Conservation (phyloP, 1,140 invertebrate genomes). For the Bombus ignitus region DNA sequence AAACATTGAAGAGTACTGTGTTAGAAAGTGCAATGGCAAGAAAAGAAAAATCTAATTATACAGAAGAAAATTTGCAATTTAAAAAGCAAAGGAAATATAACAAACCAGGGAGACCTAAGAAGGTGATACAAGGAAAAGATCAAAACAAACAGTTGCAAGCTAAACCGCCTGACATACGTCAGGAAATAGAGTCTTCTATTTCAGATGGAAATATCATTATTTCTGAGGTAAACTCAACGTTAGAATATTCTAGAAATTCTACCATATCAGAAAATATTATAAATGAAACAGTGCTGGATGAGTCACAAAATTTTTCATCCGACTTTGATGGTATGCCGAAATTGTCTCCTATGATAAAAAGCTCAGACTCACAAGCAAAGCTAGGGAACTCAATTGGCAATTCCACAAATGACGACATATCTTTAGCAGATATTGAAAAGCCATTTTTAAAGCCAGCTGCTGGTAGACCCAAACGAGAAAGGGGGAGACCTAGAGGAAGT, state of each 20-base stretch:
- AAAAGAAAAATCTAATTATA: conserved; percentile 82
- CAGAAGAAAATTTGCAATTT: conserved; percentile 76
- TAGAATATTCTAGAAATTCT: conserved; percentile 64
- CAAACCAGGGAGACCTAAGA: conserved; percentile 78
- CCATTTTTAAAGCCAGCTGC: conserved; percentile 77
- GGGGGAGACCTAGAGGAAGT: conserved; percentile 70
- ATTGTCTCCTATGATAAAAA: conserved; percentile 79
- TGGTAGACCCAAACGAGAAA: conserved; percentile 71
- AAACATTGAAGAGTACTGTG: conserved; percentile 80
- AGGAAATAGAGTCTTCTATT: conserved; percentile 43
- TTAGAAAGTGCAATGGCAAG: conserved; percentile 82
- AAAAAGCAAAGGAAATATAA: conserved; percentile 77
- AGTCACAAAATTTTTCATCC: conserved; percentile 66
- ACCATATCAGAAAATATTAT: conserved; percentile 43
- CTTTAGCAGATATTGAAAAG: conserved; percentile 72
- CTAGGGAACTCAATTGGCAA: conserved; percentile 69
- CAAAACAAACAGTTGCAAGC: conserved; percentile 54
- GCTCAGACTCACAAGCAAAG: conserved; percentile 70
- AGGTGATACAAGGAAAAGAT: conserved; percentile 65
- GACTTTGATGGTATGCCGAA: conserved; percentile 81
- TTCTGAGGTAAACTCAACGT: conserved; percentile 61
- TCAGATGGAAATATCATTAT: conserved; percentile 59
- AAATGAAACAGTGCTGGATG: conserved; percentile 63
- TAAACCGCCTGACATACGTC: conserved; percentile 50
- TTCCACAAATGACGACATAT: conserved; percentile 69